Base-by-base conservation (phyloP, 2,888 invertebrate species). In the Philereme vetulata region DNA sequence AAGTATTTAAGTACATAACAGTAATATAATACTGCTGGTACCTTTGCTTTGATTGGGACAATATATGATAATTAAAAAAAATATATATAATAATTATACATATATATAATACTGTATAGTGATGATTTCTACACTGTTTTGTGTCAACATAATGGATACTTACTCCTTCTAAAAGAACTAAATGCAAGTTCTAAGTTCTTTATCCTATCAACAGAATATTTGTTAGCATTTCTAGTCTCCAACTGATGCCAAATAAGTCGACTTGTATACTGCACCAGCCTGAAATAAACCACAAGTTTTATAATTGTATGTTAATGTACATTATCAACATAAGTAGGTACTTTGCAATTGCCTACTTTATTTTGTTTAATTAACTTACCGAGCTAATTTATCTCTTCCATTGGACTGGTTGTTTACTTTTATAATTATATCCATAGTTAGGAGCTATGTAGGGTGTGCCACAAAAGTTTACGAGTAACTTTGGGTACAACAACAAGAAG, bases 151-250 rank as follows among this genome's bases (percentile, higher is more conserved):
- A 8, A 5, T 40, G 34, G 47, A 10, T 57, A 76, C 78, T 77
- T 94, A 98, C 98, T 93, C 94, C 97, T 97, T 78, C 98, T 93
- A 75, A 97, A 97, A 59, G 97, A 95, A 78, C 97, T 96, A 58
- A 98, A 93, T 60, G 96, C 95, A 71, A 95, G 95, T 84, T 98
- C 98, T 51, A 98, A 88, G 64, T 95, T 95, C 88, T 97, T 96
- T 40, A 98, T 93, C 74, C 95, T 94, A 71, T 96, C 95, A 8
- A 96, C 93, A 33, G 95, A 93, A 58, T 94, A 93, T 74, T 94
- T 94, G 72, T 94, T 93, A 40, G 93, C 92, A 68, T 93, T 85
- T 56, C 90, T 92, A 73, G 94, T 93, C 80, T 95, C 94, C 54
- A 97, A 82, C 62, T 95, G 94, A 83, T 97, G 95, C 97, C 97